phyloP scores from a whole-genome alignment of 2,888 invertebrate genomes.

The Lamellibrachia columna region DNA sequence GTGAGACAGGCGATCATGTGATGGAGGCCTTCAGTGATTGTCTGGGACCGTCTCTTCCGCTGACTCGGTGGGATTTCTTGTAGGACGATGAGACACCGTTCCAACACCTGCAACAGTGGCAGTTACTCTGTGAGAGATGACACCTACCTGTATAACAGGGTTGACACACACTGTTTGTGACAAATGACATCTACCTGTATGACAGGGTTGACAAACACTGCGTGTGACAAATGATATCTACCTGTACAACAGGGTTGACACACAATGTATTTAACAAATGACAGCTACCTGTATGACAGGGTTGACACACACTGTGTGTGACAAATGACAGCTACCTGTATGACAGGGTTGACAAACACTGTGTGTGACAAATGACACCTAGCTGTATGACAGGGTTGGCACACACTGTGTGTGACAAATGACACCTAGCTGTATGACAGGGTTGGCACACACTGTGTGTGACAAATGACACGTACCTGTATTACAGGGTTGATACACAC shows the following conservation, averaged over 20 bases:
- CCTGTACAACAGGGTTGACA: neutral
- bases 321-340: too few relatives aligned
- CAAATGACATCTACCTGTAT: too few relatives aligned
- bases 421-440: neutral
- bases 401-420: neutral
- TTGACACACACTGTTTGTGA: too few relatives aligned
- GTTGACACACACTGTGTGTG: too few relatives aligned
- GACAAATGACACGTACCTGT: neutral
- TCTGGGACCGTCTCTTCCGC: conserved; percentile 54
- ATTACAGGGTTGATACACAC: neutral
- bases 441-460: too few relatives aligned
- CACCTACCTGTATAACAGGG: too few relatives aligned
- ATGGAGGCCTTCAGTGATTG: conserved; percentile 60
- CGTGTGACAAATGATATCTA: neutral
- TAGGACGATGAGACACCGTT: conserved; percentile 59
- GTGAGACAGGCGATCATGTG: conserved; percentile 65
- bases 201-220: too few relatives aligned
- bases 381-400: neutral
- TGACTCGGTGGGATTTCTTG: conserved; percentile 61
- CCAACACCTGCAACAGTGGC: conserved; percentile 53
- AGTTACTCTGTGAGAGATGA: neutral
- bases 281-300: too few relatives aligned
- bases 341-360: neutral
- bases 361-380: neutral
- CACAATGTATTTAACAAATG: neutral